Conservation (phyloP, 1,140 invertebrate species). For the Rhopalosiphum padi region DNA sequence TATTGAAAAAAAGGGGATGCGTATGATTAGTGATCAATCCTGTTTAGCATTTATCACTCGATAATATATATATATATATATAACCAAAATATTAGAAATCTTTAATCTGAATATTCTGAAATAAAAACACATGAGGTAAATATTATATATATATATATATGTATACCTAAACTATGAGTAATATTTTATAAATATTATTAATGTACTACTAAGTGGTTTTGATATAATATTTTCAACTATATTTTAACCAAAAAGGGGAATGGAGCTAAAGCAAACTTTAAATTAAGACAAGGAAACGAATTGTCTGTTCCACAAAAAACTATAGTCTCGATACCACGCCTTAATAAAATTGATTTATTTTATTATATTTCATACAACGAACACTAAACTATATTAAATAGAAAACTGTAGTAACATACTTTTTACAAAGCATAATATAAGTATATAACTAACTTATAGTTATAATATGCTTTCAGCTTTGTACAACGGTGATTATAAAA, state of each 20-base stretch:
- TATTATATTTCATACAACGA: not conserved
- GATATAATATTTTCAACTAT: too few species aligned
- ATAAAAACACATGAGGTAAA: not conserved
- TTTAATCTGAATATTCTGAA: not conserved
- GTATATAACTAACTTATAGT: not conserved
- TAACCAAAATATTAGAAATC: not conserved
- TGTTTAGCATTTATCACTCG: too few species aligned
- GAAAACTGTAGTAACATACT: not conserved
- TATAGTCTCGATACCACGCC: not conserved
- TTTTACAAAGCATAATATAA: not conserved
- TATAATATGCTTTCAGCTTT: not conserved
- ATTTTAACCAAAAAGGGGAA: too few species aligned
- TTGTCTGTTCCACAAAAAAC: not conserved
- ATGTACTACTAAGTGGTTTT: too few species aligned
- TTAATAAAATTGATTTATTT: constrained; percentile 14
- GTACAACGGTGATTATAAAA: not conserved
- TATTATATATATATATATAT: not conserved
- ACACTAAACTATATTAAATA: not conserved
- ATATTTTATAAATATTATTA: not conserved
- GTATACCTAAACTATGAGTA: not conserved
- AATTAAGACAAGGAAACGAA: not conserved
- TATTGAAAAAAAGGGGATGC: too few species aligned
- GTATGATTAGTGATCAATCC: too few species aligned
- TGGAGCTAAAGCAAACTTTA: not conserved
- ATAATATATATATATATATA: too few species aligned